These are phyloP conservation scores for Torymus auratus DNA, from an alignment of 2,888 invertebrate genomes.

Conservation along the genomic window DNA sequence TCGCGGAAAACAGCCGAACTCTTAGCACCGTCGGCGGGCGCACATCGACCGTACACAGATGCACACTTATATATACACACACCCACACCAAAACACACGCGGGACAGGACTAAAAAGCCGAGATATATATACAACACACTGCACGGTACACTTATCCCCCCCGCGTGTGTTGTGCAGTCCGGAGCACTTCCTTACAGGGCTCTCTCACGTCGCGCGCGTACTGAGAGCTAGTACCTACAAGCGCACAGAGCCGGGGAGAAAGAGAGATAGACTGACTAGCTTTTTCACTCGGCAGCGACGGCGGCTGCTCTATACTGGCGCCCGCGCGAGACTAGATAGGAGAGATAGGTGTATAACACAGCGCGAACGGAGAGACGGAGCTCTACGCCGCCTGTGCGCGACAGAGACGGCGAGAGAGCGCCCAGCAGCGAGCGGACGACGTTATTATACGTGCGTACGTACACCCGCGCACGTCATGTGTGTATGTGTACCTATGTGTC, in stretches of 20 bases:
- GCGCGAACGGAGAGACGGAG: conserved; percentile 3
- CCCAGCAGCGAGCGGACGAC: conserved; percentile 39
- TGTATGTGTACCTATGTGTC: not conserved
- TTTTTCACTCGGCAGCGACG: conserved; percentile 22
- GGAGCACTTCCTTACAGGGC: conserved; percentile 51
- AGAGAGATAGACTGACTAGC: too few relatives aligned
- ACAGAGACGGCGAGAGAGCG: not conserved
- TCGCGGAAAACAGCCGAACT: too few relatives aligned
- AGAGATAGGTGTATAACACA: too few relatives aligned
- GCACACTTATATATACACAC: too few relatives aligned
- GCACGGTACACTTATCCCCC: conserved; percentile 4
- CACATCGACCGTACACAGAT: too few relatives aligned
- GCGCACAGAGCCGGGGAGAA: too few relatives aligned
- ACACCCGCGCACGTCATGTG: not conserved
- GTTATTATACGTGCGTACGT: conserved; percentile 12
- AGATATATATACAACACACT: too few relatives aligned
- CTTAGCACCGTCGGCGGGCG: too few relatives aligned
- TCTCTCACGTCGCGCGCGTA: conserved; percentile 22
- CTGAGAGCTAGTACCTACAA: too few relatives aligned
- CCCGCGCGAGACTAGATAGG: not conserved
- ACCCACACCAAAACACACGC: too few relatives aligned
- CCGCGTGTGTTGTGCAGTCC: not conserved
- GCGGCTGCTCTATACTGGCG: conserved; percentile 14
- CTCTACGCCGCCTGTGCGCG: conserved; percentile 1
- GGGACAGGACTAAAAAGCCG: too few relatives aligned